Base-by-base conservation (phyloP, 2,888 invertebrate species). In the Suillia variegata region DNA sequence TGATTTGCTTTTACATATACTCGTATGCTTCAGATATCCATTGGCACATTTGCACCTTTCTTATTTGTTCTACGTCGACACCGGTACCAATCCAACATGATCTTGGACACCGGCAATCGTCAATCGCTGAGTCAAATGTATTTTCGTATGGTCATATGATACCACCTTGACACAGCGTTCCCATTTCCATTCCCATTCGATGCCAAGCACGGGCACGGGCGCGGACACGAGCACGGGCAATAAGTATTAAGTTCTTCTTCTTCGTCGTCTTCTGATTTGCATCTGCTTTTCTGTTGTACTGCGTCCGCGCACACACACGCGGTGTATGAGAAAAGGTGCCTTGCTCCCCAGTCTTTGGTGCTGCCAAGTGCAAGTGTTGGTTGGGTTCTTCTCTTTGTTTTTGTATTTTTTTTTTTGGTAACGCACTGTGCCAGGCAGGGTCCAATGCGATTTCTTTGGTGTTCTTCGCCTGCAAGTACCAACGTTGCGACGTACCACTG, bases 61-160 rank as follows among this genome's bases (percentile, higher is more conserved):
- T n/a, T n/a, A n/a, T n/a, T n/a, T n/a, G n/a, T n/a, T n/a, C n/a
- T n/a, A n/a, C n/a, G n/a, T n/a, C n/a, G n/a, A n/a, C n/a, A n/a
- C n/a, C n/a, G n/a, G n/a, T n/a, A n/a, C n/a, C n/a, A n/a, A n/a
- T n/a, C n/a, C n/a, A n/a, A n/a, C n/a, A n/a, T n/a, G n/a, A n/a
- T n/a, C n/a, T n/a, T n/a, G n/a, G n/a, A n/a, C n/a, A n/a, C n/a
- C n/a, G n/a, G n/a, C n/a, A n/a, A n/a, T n/a, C n/a, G n/a, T n/a
- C n/a, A n/a, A n/a, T n/a, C n/a, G n/a, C n/a, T n/a, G n/a, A n/a
- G n/a, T n/a, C n/a, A n/a, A n/a, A n/a, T n/a, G n/a, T n/a, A n/a
- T n/a, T n/a, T n/a, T n/a, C n/a, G n/a, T n/a, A n/a, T 54, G 34
- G 58, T 54, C 31, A 58, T 42, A 17, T 17, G 58, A 58, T 58